A percentile compares a stretch with the other conserved stretches of the same genome.
Evolutionary conservation across 2,113 vertebrate genomes (phyloP).

Genomic region (Clarias gariepinus): DNA sequence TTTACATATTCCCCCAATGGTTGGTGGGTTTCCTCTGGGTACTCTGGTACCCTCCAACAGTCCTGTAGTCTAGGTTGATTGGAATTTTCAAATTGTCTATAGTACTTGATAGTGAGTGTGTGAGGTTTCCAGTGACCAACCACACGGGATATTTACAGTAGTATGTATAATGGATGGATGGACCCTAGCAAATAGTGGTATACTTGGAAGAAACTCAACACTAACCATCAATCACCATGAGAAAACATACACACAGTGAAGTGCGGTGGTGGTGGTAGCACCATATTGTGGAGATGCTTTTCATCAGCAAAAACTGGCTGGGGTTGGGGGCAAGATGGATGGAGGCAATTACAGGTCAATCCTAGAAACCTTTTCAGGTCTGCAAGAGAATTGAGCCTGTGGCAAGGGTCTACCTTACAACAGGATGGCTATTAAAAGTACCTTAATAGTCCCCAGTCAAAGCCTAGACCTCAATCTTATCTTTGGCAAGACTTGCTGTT

Average conservation of each 20-base stretch:
- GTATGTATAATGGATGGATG: no score
- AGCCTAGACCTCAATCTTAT: background rate
- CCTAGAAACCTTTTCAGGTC: background rate
- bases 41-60: no score
- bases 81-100: no score
- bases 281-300: background rate
- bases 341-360: background rate
- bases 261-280: background rate
- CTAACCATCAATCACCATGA: background rate
- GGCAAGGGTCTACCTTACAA: background rate
- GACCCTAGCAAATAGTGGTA: background rate
- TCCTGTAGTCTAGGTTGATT: no score
- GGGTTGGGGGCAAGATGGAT: background rate
- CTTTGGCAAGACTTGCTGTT: background rate
- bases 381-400: background rate
- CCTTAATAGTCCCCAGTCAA: background rate
- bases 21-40: no score
- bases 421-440: background rate
- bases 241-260: background rate
- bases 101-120: no score
- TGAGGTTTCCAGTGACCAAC: no score
- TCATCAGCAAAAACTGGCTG: background rate
- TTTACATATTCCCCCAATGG: no score
- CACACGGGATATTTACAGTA: no score
- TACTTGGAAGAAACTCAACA: background rate